Evolutionary conservation across 2,888 invertebrate genomes (phyloP).

Genomic region (Lucinisca nassula): DNA sequence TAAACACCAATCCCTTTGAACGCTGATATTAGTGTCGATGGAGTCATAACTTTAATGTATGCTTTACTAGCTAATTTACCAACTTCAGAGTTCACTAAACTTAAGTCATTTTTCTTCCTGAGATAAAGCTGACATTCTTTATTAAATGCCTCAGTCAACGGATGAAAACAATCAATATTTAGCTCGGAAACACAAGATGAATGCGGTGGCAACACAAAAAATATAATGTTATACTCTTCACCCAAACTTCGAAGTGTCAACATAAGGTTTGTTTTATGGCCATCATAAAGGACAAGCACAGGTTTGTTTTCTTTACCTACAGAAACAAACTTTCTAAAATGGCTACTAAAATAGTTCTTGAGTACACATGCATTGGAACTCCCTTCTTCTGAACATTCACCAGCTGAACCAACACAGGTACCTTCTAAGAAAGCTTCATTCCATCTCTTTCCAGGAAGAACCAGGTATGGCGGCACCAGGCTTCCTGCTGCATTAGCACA

Average conservation of each 20-base stretch:
- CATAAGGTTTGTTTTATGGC: neutral
- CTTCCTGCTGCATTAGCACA: neutral
- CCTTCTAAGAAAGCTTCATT: neutral
- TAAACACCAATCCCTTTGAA: neutral
- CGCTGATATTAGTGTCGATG: neutral
- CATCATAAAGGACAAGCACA: neutral
- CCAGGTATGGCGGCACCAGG: neutral
- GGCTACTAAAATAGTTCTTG: neutral
- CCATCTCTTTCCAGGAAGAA: neutral
- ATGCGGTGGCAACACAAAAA: neutral
- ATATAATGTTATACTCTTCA: neutral
- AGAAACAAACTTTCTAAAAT: neutral
- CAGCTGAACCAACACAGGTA: neutral
- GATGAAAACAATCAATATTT: neutral
- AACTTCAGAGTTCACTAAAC: neutral
- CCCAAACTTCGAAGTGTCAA: neutral
- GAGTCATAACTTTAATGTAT: neutral
- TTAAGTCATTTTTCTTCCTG: neutral
- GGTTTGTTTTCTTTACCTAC: neutral
- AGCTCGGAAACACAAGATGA: neutral
- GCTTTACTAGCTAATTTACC: neutral
- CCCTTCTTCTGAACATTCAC: neutral
- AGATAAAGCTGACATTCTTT: neutral
- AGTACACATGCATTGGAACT: neutral
- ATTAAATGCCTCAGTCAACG: neutral